Conservation (phyloP, 2,888 invertebrate species). For the Zygogramma bicolorata region DNA sequence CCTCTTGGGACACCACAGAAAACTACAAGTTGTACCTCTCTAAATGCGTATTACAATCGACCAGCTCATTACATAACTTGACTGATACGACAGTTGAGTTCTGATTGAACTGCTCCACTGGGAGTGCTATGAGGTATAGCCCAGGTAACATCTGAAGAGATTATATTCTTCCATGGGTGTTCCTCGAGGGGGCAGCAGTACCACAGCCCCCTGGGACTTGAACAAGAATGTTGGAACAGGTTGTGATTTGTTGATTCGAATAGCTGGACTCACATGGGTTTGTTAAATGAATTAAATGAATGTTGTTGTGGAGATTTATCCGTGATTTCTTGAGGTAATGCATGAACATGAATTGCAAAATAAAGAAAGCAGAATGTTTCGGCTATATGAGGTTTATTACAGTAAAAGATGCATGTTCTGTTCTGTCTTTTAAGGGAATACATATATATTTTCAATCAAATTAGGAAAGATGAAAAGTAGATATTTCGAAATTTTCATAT, state of each 20-base stretch:
- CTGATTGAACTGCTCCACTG: constrained; percentile 47
- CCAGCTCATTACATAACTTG: constrained; percentile 43
- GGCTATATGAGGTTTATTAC: no score
- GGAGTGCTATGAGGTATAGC: constrained; percentile 57
- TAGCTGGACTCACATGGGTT: background rate
- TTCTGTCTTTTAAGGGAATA: no score
- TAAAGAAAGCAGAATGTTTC: no score
- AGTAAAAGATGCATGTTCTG: no score
- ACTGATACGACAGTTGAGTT: constrained; percentile 27
- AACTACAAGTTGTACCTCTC: constrained; percentile 57
- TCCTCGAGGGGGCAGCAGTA: background rate
- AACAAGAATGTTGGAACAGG: background rate
- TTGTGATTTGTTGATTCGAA: background rate
- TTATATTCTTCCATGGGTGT: constrained; percentile 45
- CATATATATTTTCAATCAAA: no score
- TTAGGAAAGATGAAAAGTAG: no score
- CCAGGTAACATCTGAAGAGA: constrained; percentile 62
- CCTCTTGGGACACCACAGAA: constrained; percentile 54
- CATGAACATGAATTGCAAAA: no score
- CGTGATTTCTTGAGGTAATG: no score
- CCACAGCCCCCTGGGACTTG: background rate
- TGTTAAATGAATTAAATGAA: no score
- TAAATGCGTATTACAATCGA: constrained; percentile 55
- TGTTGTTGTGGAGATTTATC: no score
- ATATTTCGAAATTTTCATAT: no score